A percentile compares a stretch with the other conserved stretches of the same genome.
Evolutionary conservation across 2,888 invertebrate species (phyloP).

Genomic region (Thecocarcelia acutangulata): DNA sequence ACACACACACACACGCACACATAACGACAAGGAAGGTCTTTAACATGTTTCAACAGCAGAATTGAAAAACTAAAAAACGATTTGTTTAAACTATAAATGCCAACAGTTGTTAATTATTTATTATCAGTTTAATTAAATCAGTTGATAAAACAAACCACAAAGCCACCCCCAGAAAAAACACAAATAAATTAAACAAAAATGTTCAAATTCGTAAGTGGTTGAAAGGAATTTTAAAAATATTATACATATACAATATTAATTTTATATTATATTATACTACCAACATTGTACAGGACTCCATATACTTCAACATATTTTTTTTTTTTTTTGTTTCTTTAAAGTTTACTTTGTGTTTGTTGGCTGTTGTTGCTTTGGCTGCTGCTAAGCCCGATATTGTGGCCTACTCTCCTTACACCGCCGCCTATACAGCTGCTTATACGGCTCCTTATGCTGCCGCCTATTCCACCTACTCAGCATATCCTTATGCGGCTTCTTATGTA

Average conservation of each 20-base stretch:
- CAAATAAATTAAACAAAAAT: constrained; percentile 57
- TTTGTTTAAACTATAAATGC: constrained; percentile 54
- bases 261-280: not conserved
- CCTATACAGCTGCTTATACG: constrained; percentile 68
- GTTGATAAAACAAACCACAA: constrained; percentile 47
- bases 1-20: not conserved
- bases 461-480: constrained; percentile 69
- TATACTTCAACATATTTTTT: not conserved
- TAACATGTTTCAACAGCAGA: not conserved
- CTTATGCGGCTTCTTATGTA: constrained; percentile 71
- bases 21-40: not conserved
- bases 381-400: constrained; percentile 72
- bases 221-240: not conserved
- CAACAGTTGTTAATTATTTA: constrained; percentile 32
- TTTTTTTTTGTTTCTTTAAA: constrained; percentile 37
- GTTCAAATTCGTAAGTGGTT: constrained; percentile 70
- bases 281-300: constrained; percentile 7
- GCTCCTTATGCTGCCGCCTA: constrained; percentile 72
- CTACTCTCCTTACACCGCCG: constrained; percentile 69
- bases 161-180: not conserved
- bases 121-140: constrained; percentile 66
- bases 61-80: not conserved
- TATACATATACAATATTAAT: not conserved
- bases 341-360: constrained; percentile 70
- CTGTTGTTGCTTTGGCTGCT: constrained; percentile 70